phyloP scores from a whole-genome alignment of 37 sponge, comb jelly and placozoan genomes.

The Bolinopsis microptera region DNA sequence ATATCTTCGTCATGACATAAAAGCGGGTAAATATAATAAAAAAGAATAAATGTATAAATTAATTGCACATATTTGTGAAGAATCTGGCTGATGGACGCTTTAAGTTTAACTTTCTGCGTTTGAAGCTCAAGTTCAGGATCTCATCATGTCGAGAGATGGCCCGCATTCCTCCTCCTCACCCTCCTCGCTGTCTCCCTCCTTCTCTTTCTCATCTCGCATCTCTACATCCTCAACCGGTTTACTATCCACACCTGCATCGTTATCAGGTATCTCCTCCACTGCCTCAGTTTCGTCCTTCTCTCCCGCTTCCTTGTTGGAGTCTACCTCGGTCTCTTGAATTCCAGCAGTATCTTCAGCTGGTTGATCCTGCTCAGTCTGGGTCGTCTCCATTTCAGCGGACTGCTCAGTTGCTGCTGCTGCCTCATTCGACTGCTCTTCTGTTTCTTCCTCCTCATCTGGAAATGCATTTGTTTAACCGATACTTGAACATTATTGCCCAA shows the following conservation, averaged over 20 bases:
- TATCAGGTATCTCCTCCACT: not conserved
- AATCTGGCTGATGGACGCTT: no score
- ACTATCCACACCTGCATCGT: not conserved
- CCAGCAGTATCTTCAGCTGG: no score
- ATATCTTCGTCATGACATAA: no score
- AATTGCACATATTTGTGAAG: no score
- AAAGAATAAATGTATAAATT: no score
- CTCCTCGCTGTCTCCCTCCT: constrained; percentile 8
- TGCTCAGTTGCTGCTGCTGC: no score
- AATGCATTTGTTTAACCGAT: not conserved
- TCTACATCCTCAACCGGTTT: constrained; percentile 29
- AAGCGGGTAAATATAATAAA: no score
- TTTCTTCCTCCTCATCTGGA: constrained; percentile 57
- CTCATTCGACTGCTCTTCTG: not conserved
- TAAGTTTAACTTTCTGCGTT: no score
- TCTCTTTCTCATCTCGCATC: not conserved
- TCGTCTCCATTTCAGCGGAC: not conserved
- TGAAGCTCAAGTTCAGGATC: not conserved
- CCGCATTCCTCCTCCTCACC: constrained; percentile 56
- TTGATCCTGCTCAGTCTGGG: not conserved
- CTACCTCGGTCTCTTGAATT: no score
- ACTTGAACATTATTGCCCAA: no score
- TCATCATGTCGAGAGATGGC: constrained; percentile 12
- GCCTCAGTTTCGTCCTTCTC: not conserved
- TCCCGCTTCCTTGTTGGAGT: no score